A percentile compares a stretch with the other conserved stretches of the same genome.
These are phyloP conservation scores for Luperina testacea DNA, from an alignment of 2,888 invertebrate species.

Conservation along the genomic window DNA sequence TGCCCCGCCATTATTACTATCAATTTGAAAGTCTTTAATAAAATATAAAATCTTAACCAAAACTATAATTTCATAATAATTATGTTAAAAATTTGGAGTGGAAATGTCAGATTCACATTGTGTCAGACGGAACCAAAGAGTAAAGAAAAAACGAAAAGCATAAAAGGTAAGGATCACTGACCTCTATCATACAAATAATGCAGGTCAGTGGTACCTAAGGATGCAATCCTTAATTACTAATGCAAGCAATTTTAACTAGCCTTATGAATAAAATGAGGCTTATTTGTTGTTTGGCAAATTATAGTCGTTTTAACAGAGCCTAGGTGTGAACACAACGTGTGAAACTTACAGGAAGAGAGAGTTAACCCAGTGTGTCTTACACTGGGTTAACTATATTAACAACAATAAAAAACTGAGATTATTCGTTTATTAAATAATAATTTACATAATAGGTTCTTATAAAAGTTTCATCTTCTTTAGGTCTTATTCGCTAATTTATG, in stretches of 20 bases:
- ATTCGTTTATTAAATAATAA: conserved; percentile 65
- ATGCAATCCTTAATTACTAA: neutral
- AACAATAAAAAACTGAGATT: conserved; percentile 43
- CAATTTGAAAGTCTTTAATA: conserved; percentile 35
- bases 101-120: conserved; percentile 23
- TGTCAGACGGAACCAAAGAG: conserved; percentile 13
- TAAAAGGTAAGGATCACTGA: neutral
- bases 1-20: conserved; percentile 55
- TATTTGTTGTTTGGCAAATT: neutral
- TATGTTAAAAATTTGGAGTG: conserved; percentile 6
- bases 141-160: neutral
- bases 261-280: neutral
- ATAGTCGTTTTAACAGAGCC: neutral
- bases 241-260: neutral
- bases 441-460: conserved; percentile 57
- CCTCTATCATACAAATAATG: too few relatives aligned
- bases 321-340: neutral
- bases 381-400: neutral
- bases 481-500: conserved; percentile 32
- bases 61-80: conserved; percentile 16
- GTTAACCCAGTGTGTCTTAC: too few relatives aligned
- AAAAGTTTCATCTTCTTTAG: conserved; percentile 18
- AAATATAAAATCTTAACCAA: conserved; percentile 14
- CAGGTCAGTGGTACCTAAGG: neutral
- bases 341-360: neutral